Evolutionary conservation across 2,888 invertebrate genomes (phyloP).

Genomic region (Campoplex capitator): DNA sequence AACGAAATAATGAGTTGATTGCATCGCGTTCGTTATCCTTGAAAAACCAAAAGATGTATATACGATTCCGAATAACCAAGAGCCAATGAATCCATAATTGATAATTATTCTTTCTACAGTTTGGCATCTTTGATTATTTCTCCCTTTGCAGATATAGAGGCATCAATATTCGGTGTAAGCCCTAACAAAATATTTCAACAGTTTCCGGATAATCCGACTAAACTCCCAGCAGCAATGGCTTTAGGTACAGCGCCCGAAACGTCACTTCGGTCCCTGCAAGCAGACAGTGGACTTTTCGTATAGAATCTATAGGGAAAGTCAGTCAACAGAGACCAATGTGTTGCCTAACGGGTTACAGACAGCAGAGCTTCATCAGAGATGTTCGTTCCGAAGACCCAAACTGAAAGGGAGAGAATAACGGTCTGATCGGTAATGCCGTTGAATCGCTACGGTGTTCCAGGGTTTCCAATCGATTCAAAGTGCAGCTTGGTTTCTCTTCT

Average conservation of each 20-base stretch:
- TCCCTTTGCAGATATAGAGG: neutral
- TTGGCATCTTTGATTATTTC: neutral
- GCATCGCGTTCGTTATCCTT: neutral
- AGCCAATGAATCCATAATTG: neutral
- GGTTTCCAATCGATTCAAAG: constrained; percentile 47
- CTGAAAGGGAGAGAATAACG: neutral
- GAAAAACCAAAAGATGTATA: neutral
- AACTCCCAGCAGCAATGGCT: neutral
- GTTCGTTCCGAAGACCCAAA: constrained; percentile 6
- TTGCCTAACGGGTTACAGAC: neutral
- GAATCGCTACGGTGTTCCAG: constrained; percentile 25
- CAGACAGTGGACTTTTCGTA: neutral
- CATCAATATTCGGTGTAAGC: neutral
- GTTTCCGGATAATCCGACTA: neutral
- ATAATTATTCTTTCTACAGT: neutral
- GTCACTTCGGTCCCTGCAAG: neutral
- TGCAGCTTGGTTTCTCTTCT: constrained; percentile 44
- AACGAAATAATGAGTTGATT: neutral
- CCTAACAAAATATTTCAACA: constrained; percentile 1
- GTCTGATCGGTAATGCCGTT: constrained; percentile 15
- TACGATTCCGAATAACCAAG: neutral
- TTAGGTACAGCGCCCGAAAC: neutral
- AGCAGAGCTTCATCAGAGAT: constrained; percentile 17
- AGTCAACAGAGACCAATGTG: neutral
- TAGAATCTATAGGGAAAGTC: neutral